phyloP scores from a whole-genome alignment of 2,888 invertebrate species.

The Dendrolimus pini region DNA sequence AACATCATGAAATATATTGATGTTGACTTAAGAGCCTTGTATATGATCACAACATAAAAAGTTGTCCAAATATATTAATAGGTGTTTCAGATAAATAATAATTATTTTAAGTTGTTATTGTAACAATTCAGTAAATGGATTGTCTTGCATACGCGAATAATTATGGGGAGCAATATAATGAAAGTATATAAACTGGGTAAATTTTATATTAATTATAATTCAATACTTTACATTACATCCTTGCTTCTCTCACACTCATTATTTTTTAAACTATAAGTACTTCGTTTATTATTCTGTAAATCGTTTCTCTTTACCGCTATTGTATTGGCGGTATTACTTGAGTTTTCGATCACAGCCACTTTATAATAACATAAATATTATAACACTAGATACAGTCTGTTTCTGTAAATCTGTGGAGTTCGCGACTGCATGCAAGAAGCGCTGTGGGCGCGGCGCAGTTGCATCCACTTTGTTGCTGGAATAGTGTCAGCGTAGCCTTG shows the following conservation, averaged over 20 bases:
- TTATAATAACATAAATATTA: slow-evolving; percentile 38
- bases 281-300: slow-evolving; percentile 34
- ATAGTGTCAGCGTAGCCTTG: slow-evolving; percentile 58
- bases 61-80: no score
- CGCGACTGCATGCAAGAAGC: slow-evolving; percentile 32
- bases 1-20: background rate
- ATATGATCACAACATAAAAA: no score
- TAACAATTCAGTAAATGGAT: no score
- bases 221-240: background rate
- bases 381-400: slow-evolving; percentile 43
- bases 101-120: no score
- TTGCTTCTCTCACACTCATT: background rate
- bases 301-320: slow-evolving; percentile 40
- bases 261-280: background rate
- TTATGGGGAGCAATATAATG: no score
- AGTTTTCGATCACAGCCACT: slow-evolving; percentile 69
- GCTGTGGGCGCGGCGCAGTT: slow-evolving; percentile 29
- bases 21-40: no score
- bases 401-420: slow-evolving; percentile 14
- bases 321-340: slow-evolving; percentile 37
- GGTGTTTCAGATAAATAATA: no score
- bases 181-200: background rate
- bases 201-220: background rate
- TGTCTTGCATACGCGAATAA: no score
- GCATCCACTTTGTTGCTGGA: slow-evolving; percentile 22